Evolutionary conservation across 2,797 vertebrate species (phyloP).

Genomic region (Poecilia velifera): DNA sequence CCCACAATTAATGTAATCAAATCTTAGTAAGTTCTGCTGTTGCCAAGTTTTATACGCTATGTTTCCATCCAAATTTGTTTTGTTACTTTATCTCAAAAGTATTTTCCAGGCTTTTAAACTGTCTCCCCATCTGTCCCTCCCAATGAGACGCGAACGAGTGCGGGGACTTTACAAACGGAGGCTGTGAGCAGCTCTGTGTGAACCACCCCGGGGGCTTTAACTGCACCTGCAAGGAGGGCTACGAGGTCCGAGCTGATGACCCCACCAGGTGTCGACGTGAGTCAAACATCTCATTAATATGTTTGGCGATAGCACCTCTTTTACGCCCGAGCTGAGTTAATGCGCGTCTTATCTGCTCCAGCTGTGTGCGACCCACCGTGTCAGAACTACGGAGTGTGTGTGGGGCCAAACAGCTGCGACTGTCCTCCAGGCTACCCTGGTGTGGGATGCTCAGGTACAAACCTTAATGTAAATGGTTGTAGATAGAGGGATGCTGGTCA

Average conservation of each 20-base stretch:
- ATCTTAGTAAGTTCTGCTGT: not conserved
- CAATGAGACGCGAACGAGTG: conserved; percentile 84
- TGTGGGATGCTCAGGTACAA: conserved; percentile 82
- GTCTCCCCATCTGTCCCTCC: conserved; percentile 10
- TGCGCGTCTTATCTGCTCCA: conserved; percentile 41
- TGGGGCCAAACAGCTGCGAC: conserved; percentile 83
- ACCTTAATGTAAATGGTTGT: not conserved
- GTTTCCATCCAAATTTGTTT: not conserved
- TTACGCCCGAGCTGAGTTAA: not conserved
- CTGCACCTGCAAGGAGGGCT: conserved; percentile 82
- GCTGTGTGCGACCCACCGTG: conserved; percentile 82
- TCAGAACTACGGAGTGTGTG: conserved; percentile 84
- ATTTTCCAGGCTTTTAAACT: conserved; percentile 3
- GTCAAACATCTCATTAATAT: conserved; percentile 41
- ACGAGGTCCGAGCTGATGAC: conserved; percentile 73
- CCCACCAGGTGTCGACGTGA: conserved; percentile 82
- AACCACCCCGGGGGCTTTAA: conserved; percentile 80
- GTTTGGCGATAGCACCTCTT: not conserved
- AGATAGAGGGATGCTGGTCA: not conserved
- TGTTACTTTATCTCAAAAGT: not conserved
- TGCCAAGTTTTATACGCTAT: not conserved
- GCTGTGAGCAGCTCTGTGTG: conserved; percentile 84
- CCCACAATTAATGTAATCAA: not conserved
- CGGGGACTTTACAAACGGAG: conserved; percentile 81
- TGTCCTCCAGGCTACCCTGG: conserved; percentile 86